Percentiles rank a stretch among this genome's conserved stretches.
phyloP scores from a whole-genome alignment of 1,140 invertebrate genomes.

The Saxidomus purpurata region DNA sequence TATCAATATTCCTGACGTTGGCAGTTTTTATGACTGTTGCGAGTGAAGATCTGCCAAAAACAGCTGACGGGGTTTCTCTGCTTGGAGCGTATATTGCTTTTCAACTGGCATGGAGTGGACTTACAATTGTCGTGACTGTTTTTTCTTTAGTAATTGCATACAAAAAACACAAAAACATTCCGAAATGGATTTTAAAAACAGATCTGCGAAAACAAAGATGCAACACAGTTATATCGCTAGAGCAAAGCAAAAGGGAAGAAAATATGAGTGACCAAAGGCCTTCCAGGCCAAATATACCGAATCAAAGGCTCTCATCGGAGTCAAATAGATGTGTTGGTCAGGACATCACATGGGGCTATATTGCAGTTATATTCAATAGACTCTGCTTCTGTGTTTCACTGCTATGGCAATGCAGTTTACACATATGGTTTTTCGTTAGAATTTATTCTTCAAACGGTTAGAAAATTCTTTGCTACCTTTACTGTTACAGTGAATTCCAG shows the following conservation, averaged over 20 bases:
- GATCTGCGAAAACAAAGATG: neutral
- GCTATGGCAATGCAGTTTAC: neutral
- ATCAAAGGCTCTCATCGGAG: no score
- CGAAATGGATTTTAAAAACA: neutral
- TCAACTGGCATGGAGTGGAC: slow-evolving; percentile 24
- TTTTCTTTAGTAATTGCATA: neutral
- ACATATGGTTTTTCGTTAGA: neutral
- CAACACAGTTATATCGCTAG: neutral
- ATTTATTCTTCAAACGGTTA: neutral
- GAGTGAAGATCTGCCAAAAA: slow-evolving; percentile 45
- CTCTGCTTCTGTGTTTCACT: neutral
- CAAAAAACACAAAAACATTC: neutral
- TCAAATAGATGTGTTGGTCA: no score
- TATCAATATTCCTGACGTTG: slow-evolving; percentile 67
- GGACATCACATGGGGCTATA: neutral
- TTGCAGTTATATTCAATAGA: neutral
- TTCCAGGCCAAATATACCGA: neutral
- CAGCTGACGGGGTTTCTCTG: slow-evolving; percentile 59
- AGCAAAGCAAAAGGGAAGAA: neutral
- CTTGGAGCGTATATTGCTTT: slow-evolving; percentile 84
- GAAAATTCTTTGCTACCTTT: no score
- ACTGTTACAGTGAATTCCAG: no score
- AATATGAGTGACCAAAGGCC: neutral
- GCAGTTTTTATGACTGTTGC: slow-evolving; percentile 65
- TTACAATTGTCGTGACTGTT: slow-evolving; percentile 36